Base-by-base conservation (phyloP, 2,888 invertebrate species). In the Aspidiotus destructor region DNA sequence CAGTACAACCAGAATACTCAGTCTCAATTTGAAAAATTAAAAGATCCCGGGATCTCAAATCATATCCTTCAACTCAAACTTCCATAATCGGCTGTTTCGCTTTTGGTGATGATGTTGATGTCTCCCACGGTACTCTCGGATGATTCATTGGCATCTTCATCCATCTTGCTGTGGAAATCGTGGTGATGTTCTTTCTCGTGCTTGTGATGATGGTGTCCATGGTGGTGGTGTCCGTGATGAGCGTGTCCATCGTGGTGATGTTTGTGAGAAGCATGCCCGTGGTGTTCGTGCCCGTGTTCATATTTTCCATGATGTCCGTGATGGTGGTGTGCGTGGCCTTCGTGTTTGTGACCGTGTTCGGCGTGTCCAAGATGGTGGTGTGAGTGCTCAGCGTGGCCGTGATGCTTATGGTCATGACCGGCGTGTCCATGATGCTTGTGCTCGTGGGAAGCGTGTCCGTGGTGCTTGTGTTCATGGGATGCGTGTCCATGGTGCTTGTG, bases 261-360 rank as follows among this genome's bases (percentile, higher is more conserved):
- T 11, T 70, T 71, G 62, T 74, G 74, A 0, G 73, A 73, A 40
- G 72, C 72, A 60, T 72, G 71, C 16, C 74, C 74, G 40, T 73
- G 71, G 60, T 60, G 60, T 9, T 60, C 8, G 28, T 60, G 60
- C 1, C 40, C 60, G 9, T 60, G 60, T 10, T n/a, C 41, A 7
- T 40, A 17, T 15, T 60, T 17, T 17, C 60, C 60, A 2, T 9
- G 10, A 40, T 60, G 60, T 40, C 74, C 73, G 60, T 74, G 74
- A 7, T 71, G 72, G 58, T 74, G 74, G 0, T 71, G 72, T 52
- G 70, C 71, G 28, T 73, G 72, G 11, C 28, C 28, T 28, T 28
- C 28, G 28, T 28, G 28, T 28, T 28, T 28, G 28, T 28, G 28
- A 28, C 28, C 28, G 28, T 28, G 28, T 28, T 13, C 70, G n/a